phyloP scores from a whole-genome alignment of 2,888 invertebrate genomes.

The Cheilosia grossa region DNA sequence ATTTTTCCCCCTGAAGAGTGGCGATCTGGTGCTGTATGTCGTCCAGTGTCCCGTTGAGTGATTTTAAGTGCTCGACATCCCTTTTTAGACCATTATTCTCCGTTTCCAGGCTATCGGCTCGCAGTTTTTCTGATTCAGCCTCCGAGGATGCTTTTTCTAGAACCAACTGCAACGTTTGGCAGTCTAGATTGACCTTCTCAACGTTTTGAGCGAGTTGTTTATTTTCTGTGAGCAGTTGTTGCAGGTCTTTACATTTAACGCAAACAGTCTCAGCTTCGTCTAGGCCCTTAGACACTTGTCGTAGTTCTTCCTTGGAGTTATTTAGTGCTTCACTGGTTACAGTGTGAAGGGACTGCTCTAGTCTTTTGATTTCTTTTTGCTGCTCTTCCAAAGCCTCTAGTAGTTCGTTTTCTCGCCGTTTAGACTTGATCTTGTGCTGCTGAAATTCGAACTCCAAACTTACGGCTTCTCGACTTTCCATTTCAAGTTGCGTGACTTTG shows the following conservation, averaged over 20 bases:
- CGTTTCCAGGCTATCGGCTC: slow-evolving; percentile 65
- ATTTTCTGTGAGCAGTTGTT: slow-evolving; percentile 76
- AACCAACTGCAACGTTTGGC: slow-evolving; percentile 17
- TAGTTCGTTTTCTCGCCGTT: slow-evolving; percentile 85
- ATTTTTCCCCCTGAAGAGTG: slow-evolving; percentile 50
- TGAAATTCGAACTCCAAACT: slow-evolving; percentile 84
- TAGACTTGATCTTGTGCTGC: slow-evolving; percentile 84
- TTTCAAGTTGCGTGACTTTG: slow-evolving; percentile 77
- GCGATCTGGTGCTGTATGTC: slow-evolving; percentile 42
- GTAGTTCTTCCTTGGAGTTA: slow-evolving; percentile 78
- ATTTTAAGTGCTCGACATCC: slow-evolving; percentile 37
- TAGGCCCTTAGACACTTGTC: slow-evolving; percentile 76
- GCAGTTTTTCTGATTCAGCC: slow-evolving; percentile 53
- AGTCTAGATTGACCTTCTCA: slow-evolving; percentile 39
- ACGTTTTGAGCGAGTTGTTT: slow-evolving; percentile 69
- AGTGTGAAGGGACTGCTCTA: slow-evolving; percentile 76
- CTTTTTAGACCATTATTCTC: slow-evolving; percentile 58
- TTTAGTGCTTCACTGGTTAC: slow-evolving; percentile 76
- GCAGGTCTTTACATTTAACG: slow-evolving; percentile 78
- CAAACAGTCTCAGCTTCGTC: slow-evolving; percentile 74
- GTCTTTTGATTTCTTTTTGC: slow-evolving; percentile 75
- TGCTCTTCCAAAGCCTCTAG: slow-evolving; percentile 84
- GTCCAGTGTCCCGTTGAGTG: slow-evolving; percentile 38
- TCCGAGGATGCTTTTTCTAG: slow-evolving; percentile 37
- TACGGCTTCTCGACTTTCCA: slow-evolving; percentile 79